Conservation (phyloP, 2,797 vertebrate genomes). For the Catharus ustulatus region DNA sequence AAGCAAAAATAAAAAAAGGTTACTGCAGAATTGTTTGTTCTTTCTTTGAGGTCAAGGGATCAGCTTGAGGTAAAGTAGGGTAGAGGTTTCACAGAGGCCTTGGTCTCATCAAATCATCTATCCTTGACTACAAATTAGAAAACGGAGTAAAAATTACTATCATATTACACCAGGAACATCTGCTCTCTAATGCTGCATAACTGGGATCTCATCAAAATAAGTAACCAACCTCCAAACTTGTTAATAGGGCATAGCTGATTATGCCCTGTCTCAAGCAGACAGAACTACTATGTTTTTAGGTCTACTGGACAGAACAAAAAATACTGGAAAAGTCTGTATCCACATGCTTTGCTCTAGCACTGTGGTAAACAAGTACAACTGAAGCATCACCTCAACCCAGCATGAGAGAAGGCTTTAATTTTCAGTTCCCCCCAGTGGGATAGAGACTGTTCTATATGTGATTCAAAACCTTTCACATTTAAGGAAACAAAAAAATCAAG, state of each 20-base stretch:
- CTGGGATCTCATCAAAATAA: constrained; percentile 17
- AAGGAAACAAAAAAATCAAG: not conserved
- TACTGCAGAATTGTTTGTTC: constrained; percentile 55
- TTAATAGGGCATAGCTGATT: constrained; percentile 7
- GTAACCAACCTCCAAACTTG: not conserved
- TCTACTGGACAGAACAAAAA: not conserved
- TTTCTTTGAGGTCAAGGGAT: constrained; percentile 49
- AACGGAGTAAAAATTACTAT: constrained; percentile 58
- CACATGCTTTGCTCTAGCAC: not conserved
- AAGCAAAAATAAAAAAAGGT: not conserved
- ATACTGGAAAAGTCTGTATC: constrained; percentile 9
- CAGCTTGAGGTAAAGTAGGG: constrained; percentile 31
- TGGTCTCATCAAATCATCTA: constrained; percentile 63
- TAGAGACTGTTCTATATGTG: not conserved
- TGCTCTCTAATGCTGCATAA: constrained; percentile 8
- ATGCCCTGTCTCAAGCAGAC: not conserved
- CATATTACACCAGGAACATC: constrained; percentile 54
- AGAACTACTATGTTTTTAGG: not conserved
- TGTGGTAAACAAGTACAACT: not conserved
- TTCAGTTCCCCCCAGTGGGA: not conserved
- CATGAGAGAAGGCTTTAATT: not conserved
- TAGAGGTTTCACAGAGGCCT: constrained; percentile 34
- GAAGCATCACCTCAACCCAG: not conserved
- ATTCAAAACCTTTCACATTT: not conserved
- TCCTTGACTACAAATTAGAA: constrained; percentile 62